Base-by-base conservation (phyloP, 2,113 vertebrate genomes). In the Podarcis raffonei region DNA sequence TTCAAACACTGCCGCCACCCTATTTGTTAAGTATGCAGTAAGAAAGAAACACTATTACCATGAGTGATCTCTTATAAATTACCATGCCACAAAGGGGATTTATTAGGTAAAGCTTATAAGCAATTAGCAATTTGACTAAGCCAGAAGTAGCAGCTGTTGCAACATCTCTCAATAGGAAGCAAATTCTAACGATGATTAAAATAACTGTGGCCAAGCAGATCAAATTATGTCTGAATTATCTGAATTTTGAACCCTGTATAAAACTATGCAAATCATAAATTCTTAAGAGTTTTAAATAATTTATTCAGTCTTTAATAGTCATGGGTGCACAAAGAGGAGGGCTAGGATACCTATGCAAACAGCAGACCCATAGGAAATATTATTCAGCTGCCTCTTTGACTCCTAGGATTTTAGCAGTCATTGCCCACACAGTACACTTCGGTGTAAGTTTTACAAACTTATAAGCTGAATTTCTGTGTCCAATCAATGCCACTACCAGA, bases 91-190 rank as follows among this genome's bases (percentile, higher is more conserved):
- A 84, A 72, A 71, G 42, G 42, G 83, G 68, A 57, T 72, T 84
- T 84, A 32, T 84, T 72, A 84, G 9, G 27, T 48, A 53, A 84
- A 84, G 83, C 42, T 84, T 57, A 84, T 53, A 85, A 75, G 69
- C 48, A 59, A 75, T 75, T 75, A 85, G 69, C 2, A 80, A 3
- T 15, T 25, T 27, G 87, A 83, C 35, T 15, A 16, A 59, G 59
- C 23, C 18, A 78, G 7, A 78, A 84, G 78, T 15, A 5, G 20
- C 65, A 74, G 32, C 2, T 3, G 22, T 71, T 53, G 32, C 53
- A 27, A 1, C 20, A 78, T 85, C 12, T 90, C 32, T 0, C 0
- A 80, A 42, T n/a, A 87, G 1, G 7, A 89, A 83, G 23, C 1
- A 81, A 76, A 25, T 15, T 85, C 87, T 53, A 53, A 53, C 9